Evolutionary conservation across 2,888 invertebrate species (phyloP).

Genomic region (Lypha dubia): DNA sequence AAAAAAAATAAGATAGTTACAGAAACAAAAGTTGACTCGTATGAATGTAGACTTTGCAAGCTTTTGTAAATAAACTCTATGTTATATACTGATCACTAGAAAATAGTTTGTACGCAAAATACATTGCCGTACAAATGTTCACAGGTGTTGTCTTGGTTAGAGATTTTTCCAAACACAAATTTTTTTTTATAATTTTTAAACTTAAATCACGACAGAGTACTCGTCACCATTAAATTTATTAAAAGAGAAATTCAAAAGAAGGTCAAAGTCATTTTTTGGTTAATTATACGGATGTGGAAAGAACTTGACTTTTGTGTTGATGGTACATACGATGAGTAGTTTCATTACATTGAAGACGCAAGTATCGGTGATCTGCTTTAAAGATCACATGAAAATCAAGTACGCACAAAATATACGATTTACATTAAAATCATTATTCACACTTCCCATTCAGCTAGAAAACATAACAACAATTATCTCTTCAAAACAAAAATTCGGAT

Average conservation of each 20-base stretch:
- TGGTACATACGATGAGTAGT: not conserved
- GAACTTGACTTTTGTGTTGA: conserved; percentile 23
- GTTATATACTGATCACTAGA: too few relatives aligned
- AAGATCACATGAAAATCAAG: conserved; percentile 9
- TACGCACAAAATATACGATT: not conserved
- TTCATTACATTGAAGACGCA: not conserved
- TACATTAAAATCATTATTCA: conserved; percentile 9
- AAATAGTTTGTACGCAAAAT: not conserved
- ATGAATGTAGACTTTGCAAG: too few relatives aligned
- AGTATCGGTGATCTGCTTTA: conserved; percentile 6
- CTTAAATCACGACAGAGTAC: not conserved
- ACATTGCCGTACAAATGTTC: not conserved
- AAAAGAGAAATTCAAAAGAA: conserved; percentile 24
- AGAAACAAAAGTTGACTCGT: too few relatives aligned
- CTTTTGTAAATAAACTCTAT: too few relatives aligned
- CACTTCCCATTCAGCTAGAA: not conserved
- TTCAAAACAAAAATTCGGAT: not conserved
- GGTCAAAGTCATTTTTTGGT: conserved; percentile 27
- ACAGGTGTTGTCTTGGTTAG: not conserved
- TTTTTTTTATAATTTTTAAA: not conserved
- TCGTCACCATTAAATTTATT: not conserved
- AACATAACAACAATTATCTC: not conserved
- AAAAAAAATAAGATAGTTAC: too few relatives aligned
- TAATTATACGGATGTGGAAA: conserved; percentile 14
- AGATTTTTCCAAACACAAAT: not conserved